Evolutionary conservation across 2,888 invertebrate species (phyloP), one percentile per base, ranked within the genome.

Genomic region (Trileptium ribeirensis): DNA sequence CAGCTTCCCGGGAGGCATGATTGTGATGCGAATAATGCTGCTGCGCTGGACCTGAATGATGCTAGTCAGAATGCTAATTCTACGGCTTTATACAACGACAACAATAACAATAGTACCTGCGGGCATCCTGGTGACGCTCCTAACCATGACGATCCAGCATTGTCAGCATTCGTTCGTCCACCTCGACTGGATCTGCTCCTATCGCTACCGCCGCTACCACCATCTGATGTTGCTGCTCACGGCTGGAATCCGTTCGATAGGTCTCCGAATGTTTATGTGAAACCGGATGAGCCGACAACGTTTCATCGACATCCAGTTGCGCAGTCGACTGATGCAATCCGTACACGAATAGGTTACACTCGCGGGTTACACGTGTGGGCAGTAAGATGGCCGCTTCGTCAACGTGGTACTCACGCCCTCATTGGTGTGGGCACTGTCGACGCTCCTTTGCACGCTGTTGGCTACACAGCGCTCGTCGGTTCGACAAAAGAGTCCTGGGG

Each of bases 261-360:
- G 90, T 96, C 96, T 86, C 91, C 98, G 88, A 99, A 99, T 90
- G 97, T 99, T 91, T 98, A 97, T 91, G 98, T 99, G 85, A 98
- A 98, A 91, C 97, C 98, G 87, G 97, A 98, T 88, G 98, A 99
- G 90, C 95, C 95, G 89, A 91, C 98, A 89, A 98, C 98, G 88
- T 97, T 99, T 91, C 99, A 99, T 91, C 93, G 97, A 87, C 96
- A 96, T 90, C 93, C 93, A 31, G 98, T 99, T 82, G 98, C 99
- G 85, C 98, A 99, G 91, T 97, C 96, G 90, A 99, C 99, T 86
- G 99, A 99, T 92, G 97, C 97, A 90, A 98, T 99, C 90, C 92
- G 99, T 84, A 98, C 97, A 84, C 95, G 95, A 89, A 93, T 95
- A 84, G 98, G 98, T 77, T 94, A 95, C 89, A 94, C 94, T 84